A percentile compares a stretch with the other conserved stretches of the same genome.
Evolutionary conservation across 1,140 invertebrate genomes (phyloP).

Genomic region (Brachionus calyciflorus): DNA sequence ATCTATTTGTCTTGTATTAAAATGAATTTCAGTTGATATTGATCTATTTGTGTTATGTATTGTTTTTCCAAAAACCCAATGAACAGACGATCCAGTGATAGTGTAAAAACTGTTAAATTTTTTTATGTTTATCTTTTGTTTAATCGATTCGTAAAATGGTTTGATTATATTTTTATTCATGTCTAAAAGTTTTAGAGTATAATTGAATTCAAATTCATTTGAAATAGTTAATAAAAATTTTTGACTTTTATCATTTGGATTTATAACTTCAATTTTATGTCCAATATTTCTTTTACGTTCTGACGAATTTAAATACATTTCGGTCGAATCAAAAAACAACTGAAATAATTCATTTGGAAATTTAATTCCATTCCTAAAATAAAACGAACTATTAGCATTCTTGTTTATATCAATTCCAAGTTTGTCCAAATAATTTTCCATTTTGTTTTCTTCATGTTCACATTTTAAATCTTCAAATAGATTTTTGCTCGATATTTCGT

Average conservation of each 20-base stretch:
- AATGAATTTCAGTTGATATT: neutral
- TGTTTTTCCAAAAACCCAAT: slow-evolving; percentile 16
- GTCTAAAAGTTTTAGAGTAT: neutral
- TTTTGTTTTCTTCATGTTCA: slow-evolving; percentile 3
- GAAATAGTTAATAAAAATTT: slow-evolving; percentile 8
- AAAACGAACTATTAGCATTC: neutral
- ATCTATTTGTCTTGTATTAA: slow-evolving; percentile 25
- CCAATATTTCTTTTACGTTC: neutral
- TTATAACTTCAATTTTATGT: neutral
- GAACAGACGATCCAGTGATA: slow-evolving; percentile 5
- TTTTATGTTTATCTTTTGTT: neutral
- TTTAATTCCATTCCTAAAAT: slow-evolving; percentile 30
- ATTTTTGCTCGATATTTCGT: neutral
- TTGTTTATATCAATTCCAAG: neutral
- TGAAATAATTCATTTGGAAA: slow-evolving; percentile 17
- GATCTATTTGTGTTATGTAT: slow-evolving; percentile 23
- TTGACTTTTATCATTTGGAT: neutral
- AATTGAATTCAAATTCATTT: neutral
- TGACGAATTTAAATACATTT: neutral
- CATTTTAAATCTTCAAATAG: neutral
- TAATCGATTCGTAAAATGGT: neutral
- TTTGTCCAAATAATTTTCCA: neutral
- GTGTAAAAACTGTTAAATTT: slow-evolving; percentile 20
- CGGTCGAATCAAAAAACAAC: neutral
- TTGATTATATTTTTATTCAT: neutral